phyloP scores from a whole-genome alignment of 2,113 vertebrate species.

The Centropus bengalensis region DNA sequence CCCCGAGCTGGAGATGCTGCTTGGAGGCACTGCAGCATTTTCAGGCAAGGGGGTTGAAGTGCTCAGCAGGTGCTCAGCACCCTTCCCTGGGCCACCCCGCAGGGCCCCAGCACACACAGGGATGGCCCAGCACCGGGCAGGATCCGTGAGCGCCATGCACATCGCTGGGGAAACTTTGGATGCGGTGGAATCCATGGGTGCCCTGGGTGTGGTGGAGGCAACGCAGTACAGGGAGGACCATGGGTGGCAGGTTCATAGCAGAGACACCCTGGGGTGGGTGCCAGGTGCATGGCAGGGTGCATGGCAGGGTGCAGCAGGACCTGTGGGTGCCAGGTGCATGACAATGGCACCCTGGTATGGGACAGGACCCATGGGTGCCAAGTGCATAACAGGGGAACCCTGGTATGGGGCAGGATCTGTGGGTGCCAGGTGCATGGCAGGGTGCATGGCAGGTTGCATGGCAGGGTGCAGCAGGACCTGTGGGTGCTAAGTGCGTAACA shows the following conservation, averaged over 20 bases:
- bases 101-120: neutral
- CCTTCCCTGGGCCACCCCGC: neutral
- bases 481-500: neutral
- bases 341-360: fast-evolving
- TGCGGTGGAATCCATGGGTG: no score
- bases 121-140: neutral
- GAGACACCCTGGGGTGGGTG: neutral
- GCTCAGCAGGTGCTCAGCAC: fast-evolving
- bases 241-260: no score
- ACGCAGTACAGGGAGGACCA: no score
- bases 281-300: fast-evolving
- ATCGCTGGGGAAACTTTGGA: neutral
- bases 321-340: fast-evolving
- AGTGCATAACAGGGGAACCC: fast-evolving
- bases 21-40: fast-evolving
- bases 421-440: no score
- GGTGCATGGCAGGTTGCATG: fast-evolving
- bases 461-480: no score
- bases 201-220: neutral
- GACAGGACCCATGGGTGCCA: neutral
- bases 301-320: neutral
- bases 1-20: fast-evolving
- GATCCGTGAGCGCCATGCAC: no score
- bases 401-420: neutral
- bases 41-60: neutral